These are phyloP conservation scores for Tiaroga cobitis DNA, from an alignment of 2,797 vertebrate genomes.

Conservation along the genomic window DNA sequence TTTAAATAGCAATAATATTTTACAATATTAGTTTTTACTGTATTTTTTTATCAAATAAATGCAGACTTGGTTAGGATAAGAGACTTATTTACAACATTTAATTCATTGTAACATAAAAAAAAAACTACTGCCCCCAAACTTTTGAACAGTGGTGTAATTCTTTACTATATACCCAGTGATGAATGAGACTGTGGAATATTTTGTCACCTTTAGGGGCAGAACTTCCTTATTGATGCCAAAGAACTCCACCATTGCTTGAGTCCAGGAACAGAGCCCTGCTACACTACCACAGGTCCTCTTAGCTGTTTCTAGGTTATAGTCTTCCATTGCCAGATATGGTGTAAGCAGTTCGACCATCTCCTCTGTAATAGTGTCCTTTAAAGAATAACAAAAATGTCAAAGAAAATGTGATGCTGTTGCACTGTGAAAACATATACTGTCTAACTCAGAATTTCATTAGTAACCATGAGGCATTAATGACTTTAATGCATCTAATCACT, in stretches of 20 bases:
- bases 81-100: background rate
- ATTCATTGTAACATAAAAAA: background rate
- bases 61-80: background rate
- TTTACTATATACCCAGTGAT: background rate
- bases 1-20: background rate
- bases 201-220: slow-evolving; percentile 84
- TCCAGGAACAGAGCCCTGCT: slow-evolving; percentile 88
- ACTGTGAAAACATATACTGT: background rate
- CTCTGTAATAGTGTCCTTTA: slow-evolving; percentile 85
- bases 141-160: background rate
- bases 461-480: background rate
- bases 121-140: background rate
- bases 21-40: background rate
- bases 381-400: background rate
- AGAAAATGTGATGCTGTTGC: background rate
- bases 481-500: background rate
- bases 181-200: background rate
- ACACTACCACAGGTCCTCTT: slow-evolving; percentile 88
- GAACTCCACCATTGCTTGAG: slow-evolving; percentile 86
- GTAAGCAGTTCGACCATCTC: slow-evolving; percentile 84
- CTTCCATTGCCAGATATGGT: slow-evolving; percentile 85
- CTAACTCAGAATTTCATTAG: slow-evolving; percentile 4
- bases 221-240: slow-evolving; percentile 87
- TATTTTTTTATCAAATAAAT: background rate
- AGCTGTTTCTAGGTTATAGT: slow-evolving; percentile 85